Evolutionary conservation across 2,888 invertebrate genomes (phyloP).

Genomic region (Tricholauxania praeusta): DNA sequence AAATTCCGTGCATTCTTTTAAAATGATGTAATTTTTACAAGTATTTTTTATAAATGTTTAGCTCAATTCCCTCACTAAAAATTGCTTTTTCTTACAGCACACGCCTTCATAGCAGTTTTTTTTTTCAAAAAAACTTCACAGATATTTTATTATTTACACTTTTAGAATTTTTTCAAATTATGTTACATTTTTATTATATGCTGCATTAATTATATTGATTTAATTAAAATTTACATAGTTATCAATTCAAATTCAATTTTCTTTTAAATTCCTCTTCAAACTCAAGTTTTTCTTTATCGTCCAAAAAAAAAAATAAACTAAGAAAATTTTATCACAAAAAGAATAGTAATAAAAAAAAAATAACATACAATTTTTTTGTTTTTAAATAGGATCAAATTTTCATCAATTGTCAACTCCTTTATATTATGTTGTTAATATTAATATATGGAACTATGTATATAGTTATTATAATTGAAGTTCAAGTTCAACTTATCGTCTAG

Average conservation of each 20-base stretch:
- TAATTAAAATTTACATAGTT: slow-evolving; percentile 42
- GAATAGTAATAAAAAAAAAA: slow-evolving; percentile 30
- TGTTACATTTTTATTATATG: slow-evolving; percentile 31
- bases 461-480: slow-evolving; percentile 36
- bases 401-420: slow-evolving; percentile 9
- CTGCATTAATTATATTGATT: slow-evolving; percentile 42
- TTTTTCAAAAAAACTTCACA: no score
- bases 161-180: slow-evolving; percentile 29
- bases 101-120: no score
- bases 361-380: slow-evolving; percentile 31
- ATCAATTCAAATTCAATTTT: slow-evolving; percentile 12
- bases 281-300: slow-evolving; percentile 41
- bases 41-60: no score
- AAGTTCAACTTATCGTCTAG: slow-evolving; percentile 41
- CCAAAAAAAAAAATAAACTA: slow-evolving; percentile 43
- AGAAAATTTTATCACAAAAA: slow-evolving; percentile 33
- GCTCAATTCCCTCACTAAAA: no score
- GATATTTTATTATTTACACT: no score
- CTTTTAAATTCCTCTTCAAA: slow-evolving; percentile 24
- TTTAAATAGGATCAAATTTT: slow-evolving; percentile 24
- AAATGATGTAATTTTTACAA: no score
- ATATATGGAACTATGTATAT: background rate
- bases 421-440: slow-evolving; percentile 11
- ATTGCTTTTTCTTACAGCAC: no score
- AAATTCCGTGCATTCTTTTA: no score